Percentiles rank a stretch among this genome's conserved stretches.
These are phyloP conservation scores for Atta colombica DNA, from an alignment of 1,140 invertebrate species.

Conservation along the genomic window DNA sequence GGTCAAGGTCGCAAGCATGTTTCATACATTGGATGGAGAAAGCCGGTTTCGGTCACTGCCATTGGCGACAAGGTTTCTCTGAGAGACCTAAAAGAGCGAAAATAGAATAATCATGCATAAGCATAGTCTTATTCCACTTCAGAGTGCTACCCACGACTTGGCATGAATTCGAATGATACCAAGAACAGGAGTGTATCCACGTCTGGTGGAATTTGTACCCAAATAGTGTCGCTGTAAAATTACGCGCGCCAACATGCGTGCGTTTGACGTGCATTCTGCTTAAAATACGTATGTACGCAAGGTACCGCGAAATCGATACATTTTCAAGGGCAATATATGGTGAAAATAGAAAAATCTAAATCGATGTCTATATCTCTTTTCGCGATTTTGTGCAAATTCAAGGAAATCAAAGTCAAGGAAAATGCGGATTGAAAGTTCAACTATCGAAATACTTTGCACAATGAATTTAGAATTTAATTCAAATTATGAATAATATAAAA, in stretches of 20 bases:
- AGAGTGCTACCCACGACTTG: conserved; percentile 49
- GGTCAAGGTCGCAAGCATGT: conserved; percentile 13
- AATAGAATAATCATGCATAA: conserved; percentile 22
- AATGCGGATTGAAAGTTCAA: background rate
- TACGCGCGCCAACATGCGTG: background rate
- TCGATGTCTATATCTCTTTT: background rate
- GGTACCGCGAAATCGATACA: conserved; percentile 24
- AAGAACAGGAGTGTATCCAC: background rate
- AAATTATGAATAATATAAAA: background rate
- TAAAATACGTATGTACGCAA: background rate
- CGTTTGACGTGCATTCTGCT: background rate
- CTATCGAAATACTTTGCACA: background rate
- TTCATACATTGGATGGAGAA: background rate
- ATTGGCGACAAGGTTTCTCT: background rate
- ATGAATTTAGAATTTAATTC: background rate
- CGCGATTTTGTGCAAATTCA: background rate
- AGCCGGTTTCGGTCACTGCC: conserved; percentile 18
- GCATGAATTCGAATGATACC: background rate
- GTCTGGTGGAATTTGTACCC: conserved; percentile 50
- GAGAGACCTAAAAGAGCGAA: background rate
- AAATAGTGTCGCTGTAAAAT: background rate
- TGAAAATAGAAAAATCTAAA: background rate
- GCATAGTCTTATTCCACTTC: conserved; percentile 28
- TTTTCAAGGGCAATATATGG: background rate
- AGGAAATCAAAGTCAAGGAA: no score